Percentiles rank a stretch among this genome's conserved stretches.
phyloP scores from a whole-genome alignment of 2,888 invertebrate species.

The Tetrapedia diversipes region DNA sequence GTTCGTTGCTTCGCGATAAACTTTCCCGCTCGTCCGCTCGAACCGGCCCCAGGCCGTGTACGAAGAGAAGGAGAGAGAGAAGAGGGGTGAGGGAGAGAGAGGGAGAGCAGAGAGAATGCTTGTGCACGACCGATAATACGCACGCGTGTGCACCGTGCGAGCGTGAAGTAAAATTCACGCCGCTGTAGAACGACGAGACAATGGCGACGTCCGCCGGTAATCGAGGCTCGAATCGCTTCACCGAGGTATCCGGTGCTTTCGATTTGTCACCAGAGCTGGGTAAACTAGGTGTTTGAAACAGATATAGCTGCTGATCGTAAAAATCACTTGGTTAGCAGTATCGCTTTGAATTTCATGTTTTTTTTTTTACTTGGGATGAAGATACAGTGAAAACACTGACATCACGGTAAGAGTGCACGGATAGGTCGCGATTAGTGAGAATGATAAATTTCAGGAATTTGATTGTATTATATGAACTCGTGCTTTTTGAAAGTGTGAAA shows the following conservation, averaged over 20 bases:
- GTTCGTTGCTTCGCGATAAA: slow-evolving; percentile 75
- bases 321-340: too few species aligned
- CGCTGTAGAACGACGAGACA: slow-evolving; percentile 40
- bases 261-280: too few species aligned
- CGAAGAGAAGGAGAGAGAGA: not conserved
- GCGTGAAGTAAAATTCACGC: slow-evolving; percentile 47
- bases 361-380: too few species aligned
- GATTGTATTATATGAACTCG: too few species aligned
- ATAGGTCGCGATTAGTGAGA: too few species aligned
- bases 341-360: too few species aligned
- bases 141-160: slow-evolving; percentile 29
- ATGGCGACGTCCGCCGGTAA: slow-evolving; percentile 26
- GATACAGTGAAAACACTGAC: too few species aligned
- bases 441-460: too few species aligned
- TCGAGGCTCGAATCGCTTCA: slow-evolving; percentile 3
- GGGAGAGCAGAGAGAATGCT: not conserved
- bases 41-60: slow-evolving; percentile 36
- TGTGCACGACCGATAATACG: slow-evolving; percentile 58
- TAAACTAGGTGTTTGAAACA: too few species aligned
- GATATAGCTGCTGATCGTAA: too few species aligned
- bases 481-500: too few species aligned
- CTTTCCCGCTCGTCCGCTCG: slow-evolving; percentile 70
- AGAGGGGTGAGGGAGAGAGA: not conserved
- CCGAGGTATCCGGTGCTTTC: not conserved
- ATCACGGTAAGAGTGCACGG: too few species aligned